Conservation (phyloP, 2,888 invertebrate genomes). For the Scaptomyza polygonia region DNA sequence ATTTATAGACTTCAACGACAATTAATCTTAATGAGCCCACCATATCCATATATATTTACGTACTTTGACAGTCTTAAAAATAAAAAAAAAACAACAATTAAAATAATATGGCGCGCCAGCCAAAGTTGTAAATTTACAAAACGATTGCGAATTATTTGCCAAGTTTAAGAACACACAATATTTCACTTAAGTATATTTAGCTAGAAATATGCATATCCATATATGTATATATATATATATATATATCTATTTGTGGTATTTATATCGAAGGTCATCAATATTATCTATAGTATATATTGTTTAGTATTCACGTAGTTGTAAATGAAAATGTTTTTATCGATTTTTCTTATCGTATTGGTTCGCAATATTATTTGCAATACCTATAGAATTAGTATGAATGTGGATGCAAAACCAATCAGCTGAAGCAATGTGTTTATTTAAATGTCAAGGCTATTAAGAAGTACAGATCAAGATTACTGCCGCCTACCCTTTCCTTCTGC, state of each 20-base stretch:
- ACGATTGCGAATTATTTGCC: neutral
- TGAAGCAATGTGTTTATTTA: conserved; percentile 48
- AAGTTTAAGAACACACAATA: neutral
- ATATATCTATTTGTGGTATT: neutral
- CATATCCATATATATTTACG: conserved; percentile 25
- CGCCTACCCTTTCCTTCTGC: conserved; percentile 5
- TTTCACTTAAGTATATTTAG: neutral
- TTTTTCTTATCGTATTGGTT: conserved; percentile 2
- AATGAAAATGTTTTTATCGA: conserved; percentile 1
- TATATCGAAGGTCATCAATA: neutral
- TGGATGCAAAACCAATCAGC: conserved; percentile 16
- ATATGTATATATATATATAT: neutral
- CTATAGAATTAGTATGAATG: conserved; percentile 13
- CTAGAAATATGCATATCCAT: neutral
- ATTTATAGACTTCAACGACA: conserved; percentile 42
- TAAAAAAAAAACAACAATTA: conserved; percentile 9
- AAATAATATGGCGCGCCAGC: neutral
- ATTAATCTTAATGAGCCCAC: conserved; percentile 55
- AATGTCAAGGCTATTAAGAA: conserved; percentile 60
- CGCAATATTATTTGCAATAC: conserved; percentile 10
- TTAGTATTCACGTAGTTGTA: conserved; percentile 6
- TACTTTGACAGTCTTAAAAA: conserved; percentile 18
- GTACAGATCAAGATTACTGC: neutral
- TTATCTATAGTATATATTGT: neutral
- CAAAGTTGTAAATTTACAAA: neutral